A percentile compares a stretch with the other conserved stretches of the same genome.
Conservation (phyloP, 2,113 vertebrate species). For the Malurus elegans region DNA sequence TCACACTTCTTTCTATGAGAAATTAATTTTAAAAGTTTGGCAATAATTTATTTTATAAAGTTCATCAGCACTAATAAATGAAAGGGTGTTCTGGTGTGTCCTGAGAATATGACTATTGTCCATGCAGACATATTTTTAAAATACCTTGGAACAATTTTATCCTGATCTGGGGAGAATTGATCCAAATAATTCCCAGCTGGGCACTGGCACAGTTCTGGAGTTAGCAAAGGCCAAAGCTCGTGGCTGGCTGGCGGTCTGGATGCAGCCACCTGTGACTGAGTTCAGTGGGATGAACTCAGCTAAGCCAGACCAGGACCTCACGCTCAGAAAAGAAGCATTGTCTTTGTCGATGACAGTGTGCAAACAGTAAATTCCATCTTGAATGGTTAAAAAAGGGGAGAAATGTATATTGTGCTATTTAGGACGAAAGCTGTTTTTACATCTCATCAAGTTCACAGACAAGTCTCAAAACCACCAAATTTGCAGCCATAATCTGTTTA, state of each 20-base stretch:
- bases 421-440: background rate
- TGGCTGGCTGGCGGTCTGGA: background rate
- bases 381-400: fast-evolving
- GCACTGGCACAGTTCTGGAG: background rate
- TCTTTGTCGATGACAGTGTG: background rate
- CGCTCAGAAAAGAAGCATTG: background rate
- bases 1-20: background rate
- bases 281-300: background rate
- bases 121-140: background rate
- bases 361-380: background rate
- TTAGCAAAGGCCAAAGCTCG: background rate
- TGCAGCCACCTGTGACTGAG: background rate
- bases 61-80: background rate
- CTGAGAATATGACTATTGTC: background rate
- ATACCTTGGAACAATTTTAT: background rate
- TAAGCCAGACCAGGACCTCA: background rate
- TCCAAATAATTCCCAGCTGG: background rate
- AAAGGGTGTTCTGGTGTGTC: background rate
- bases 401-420: background rate
- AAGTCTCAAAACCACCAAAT: background rate
- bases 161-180: background rate
- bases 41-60: background rate
- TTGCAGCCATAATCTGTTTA: background rate
- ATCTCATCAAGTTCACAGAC: background rate
- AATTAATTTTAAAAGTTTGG: background rate